These are phyloP conservation scores for Macaria liturata DNA, from an alignment of 2,888 invertebrate genomes.

Conservation along the genomic window DNA sequence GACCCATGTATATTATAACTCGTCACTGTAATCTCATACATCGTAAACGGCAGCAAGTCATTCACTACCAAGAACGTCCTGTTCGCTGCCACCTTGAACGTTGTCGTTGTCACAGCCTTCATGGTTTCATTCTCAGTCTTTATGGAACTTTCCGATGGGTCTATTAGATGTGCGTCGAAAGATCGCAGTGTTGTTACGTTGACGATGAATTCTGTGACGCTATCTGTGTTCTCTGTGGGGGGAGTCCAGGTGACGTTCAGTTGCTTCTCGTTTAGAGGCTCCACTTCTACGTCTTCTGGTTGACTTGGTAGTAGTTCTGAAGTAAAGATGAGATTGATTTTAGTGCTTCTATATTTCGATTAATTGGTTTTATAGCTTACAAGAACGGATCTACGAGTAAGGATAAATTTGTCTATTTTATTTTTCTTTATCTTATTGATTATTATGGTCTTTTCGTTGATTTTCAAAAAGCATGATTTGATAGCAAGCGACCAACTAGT, in stretches of 20 bases:
- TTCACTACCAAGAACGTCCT: conserved; percentile 84
- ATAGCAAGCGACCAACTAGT: no score
- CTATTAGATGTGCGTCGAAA: conserved; percentile 85
- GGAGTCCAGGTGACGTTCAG: conserved; percentile 88
- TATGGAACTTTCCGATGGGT: conserved; percentile 69
- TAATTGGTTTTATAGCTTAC: no score
- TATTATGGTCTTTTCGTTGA: no score
- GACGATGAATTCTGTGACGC: conserved; percentile 86
- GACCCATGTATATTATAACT: conserved; percentile 89
- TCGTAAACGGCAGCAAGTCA: conserved; percentile 89
- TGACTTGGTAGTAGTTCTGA: conserved; percentile 89
- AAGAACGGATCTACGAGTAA: no score
- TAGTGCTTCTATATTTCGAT: no score
- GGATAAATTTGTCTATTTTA: no score
- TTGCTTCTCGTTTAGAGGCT: conserved; percentile 88
- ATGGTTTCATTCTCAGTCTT: conserved; percentile 53
- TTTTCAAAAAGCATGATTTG: no score
- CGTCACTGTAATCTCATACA: conserved; percentile 91
- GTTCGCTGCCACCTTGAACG: conserved; percentile 83
- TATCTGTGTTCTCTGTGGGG: conserved; percentile 85
- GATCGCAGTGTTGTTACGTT: conserved; percentile 88
- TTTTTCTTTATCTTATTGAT: no score
- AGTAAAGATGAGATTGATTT: neutral
- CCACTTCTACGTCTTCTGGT: conserved; percentile 88
- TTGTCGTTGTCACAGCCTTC: conserved; percentile 55